Base-by-base conservation (phyloP, 2,888 invertebrate genomes). In the Habrosyne pyritoides region DNA sequence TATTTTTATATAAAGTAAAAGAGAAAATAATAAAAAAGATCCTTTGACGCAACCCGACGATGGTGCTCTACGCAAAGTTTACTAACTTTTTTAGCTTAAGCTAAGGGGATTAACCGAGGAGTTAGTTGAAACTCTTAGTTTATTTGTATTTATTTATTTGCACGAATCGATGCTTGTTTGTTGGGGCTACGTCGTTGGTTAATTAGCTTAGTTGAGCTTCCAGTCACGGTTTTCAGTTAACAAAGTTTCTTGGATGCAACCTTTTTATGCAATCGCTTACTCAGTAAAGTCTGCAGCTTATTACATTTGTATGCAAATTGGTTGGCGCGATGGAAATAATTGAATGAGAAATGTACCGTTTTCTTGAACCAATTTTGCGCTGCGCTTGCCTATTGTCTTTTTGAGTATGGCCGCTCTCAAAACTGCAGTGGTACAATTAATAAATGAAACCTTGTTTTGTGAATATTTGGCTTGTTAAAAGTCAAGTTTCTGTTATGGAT, bases 291-390 rank as follows among this genome's bases (percentile, higher is more conserved):
- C 62, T 59, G 68, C 63, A 33, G 65, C 65, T 75, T 73, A 74
- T 77, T 75, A 69, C 67, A 65, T 73, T 75, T 65, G 63, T 71
- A 73, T 73, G 73, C 61, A 69, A 76, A 75, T 73, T 68, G 57
- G 60, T 59, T 57, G 57, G 60, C 60, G 62, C 47, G 50, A 56
- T 54, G 59, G 54, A 54, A 63, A 61, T 66, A 64, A 59, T 61
- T 65, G 53, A 53, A 61, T 63, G 64, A 63, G 56, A 59, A 59
- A 57, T 55, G 59, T 53, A 55, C 55, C 8, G 18, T 42, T 42
- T 42, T 42, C 42, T 42, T 42, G 42, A 8, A 18, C 42, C 42
- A 14, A 42, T 42, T 42, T 18, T 42, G 18, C 36, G 36, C 42
- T 42, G 42, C 8, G 42, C 42, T 42, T 8, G 42, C 42, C 18